Base-by-base conservation (phyloP, 2,888 invertebrate species). In the Tetramorium bicarinatum region DNA sequence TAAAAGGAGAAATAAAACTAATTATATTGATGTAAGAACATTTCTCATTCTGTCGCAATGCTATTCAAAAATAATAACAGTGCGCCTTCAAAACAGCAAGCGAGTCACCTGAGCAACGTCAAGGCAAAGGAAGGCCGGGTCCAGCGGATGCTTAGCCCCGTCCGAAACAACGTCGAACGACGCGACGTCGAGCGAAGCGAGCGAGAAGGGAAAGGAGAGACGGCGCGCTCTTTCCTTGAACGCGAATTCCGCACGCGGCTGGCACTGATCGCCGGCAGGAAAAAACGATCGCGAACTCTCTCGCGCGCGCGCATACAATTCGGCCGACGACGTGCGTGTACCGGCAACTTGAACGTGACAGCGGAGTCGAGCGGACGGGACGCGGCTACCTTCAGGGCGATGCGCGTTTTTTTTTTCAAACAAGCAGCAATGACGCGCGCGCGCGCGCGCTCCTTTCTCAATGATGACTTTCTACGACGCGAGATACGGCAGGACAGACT, bases 291-390 rank as follows among this genome's bases (percentile, higher is more conserved):
- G 34, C 25, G 25, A 66, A 66, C 34, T 29, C 34, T 4, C 29
- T 2, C 69, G 49, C 49, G 52, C 59, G 61, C 61, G 44, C 61
- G 44, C 25, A 34, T 59, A 2, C n/a, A 29, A 74, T 74, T 74
- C n/a, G 59, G n/a, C 41, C 25, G 1, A 25, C 52, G 47, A 47
- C 62, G 47, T 83, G 82, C 82, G 84, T 34, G 29, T 83, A 87
- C 90, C 89, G 88, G 81, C 83, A 85, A 88, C 80, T 86, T 34
- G 8, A 84, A 4, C 76, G 85, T 82, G 74, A 38, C 21, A 54
- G 18, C 38, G 29, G 76, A 56, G 54, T 41, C 66, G 61, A 54
- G 2, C 34, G 71, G 71, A 64, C 79, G 49, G 74, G 88, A 29
- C 29, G 29, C 59, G 67, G 64, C 49, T 25, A 67, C 44, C 67